phyloP scores from a whole-genome alignment of 2,888 invertebrate species.

The Polyommatus iphigenia region DNA sequence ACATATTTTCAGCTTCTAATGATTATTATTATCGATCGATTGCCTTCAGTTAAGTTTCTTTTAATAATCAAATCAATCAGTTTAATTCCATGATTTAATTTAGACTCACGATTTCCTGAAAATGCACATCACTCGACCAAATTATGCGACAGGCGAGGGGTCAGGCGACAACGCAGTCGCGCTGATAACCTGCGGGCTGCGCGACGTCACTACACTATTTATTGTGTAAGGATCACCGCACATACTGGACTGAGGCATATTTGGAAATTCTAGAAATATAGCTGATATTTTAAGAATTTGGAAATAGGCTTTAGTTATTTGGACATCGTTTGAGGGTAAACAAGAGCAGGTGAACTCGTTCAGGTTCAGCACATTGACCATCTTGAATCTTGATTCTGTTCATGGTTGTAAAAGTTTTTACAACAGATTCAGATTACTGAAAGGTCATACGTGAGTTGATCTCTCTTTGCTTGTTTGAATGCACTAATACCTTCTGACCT shows the following conservation, averaged over 20 bases:
- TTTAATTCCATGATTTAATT: not conserved
- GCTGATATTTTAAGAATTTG: too few relatives aligned
- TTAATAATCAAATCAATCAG: not conserved
- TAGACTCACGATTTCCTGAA: not conserved
- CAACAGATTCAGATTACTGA: too few relatives aligned
- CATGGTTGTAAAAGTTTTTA: too few relatives aligned
- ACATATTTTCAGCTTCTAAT: not conserved
- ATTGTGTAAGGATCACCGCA: conserved; percentile 10
- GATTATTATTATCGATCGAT: not conserved
- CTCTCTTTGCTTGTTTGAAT: too few relatives aligned
- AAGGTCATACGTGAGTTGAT: too few relatives aligned
- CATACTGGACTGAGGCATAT: not conserved
- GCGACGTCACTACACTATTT: conserved; percentile 37
- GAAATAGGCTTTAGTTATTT: not conserved
- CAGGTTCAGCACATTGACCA: too few relatives aligned
- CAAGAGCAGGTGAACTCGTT: too few relatives aligned
- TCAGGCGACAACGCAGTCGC: conserved; percentile 42
- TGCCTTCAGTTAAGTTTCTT: not conserved
- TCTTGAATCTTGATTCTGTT: too few relatives aligned
- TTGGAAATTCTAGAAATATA: not conserved
- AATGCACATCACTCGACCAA: conserved; percentile 13
- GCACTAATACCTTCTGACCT: not conserved
- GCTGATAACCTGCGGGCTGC: conserved; percentile 44
- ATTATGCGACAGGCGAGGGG: conserved; percentile 38
- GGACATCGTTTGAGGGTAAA: not conserved